These are phyloP conservation scores for Lasioglossum leucozonium DNA, from an alignment of 2,888 invertebrate species.

Conservation along the genomic window DNA sequence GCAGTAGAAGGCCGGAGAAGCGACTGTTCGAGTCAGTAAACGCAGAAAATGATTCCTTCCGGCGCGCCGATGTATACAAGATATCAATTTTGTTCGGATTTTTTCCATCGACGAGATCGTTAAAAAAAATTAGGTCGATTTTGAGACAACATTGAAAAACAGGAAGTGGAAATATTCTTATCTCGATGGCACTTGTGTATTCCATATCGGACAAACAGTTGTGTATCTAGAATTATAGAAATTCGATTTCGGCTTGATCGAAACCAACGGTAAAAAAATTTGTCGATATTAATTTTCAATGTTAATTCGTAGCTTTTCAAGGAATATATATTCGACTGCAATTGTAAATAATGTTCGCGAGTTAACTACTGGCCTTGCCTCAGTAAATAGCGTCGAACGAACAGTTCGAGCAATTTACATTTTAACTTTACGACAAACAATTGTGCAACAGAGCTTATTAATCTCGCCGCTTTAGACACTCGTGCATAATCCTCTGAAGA, in stretches of 20 bases:
- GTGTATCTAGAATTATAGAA: background rate
- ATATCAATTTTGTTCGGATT: background rate
- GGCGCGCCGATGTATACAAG: background rate
- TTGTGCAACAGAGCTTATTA: conserved; percentile 47
- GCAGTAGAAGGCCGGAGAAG: background rate
- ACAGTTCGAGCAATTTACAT: conserved; percentile 25
- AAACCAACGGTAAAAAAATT: background rate
- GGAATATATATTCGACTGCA: background rate
- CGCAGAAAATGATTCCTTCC: background rate
- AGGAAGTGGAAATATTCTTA: background rate
- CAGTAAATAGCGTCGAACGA: conserved; percentile 2
- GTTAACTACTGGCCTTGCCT: background rate
- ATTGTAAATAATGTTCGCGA: background rate
- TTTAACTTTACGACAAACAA: conserved; percentile 26
- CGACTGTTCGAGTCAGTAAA: background rate
- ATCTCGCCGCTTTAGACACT: conserved; percentile 37
- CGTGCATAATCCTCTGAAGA: conserved; percentile 20
- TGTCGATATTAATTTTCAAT: background rate
- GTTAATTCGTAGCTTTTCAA: background rate
- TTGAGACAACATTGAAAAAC: background rate
- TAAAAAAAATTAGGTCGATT: background rate
- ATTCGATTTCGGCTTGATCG: background rate
- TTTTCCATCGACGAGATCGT: background rate
- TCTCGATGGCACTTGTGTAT: background rate
- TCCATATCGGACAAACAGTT: background rate